Conservation (phyloP, 2,888 invertebrate genomes). For the Pocota personata region DNA sequence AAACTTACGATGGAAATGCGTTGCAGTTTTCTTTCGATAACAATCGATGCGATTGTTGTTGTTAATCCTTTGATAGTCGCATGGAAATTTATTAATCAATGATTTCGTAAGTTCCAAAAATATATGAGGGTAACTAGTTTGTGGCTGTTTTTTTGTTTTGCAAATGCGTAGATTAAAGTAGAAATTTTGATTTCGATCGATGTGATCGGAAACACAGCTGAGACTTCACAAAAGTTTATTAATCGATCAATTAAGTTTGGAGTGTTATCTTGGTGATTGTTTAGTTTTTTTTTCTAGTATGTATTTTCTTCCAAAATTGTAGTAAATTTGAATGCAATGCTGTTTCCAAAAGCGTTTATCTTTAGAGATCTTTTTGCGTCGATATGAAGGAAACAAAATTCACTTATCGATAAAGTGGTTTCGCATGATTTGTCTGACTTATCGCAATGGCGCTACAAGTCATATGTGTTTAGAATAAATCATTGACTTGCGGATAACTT, state of each 20-base stretch:
- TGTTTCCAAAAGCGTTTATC: not conserved
- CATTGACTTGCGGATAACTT: not conserved
- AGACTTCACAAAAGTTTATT: not conserved
- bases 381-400: not conserved
- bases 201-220: not conserved
- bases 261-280: not conserved
- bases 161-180: not conserved
- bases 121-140: not conserved
- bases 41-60: slow-evolving; percentile 33
- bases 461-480: not conserved
- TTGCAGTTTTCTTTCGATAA: slow-evolving; percentile 38
- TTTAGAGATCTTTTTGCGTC: not conserved
- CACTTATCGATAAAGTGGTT: not conserved
- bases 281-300: not conserved
- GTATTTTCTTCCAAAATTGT: not conserved
- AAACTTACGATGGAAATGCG: slow-evolving; percentile 33
- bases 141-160: not conserved
- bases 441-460: slow-evolving; percentile 18
- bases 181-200: not conserved
- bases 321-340: not conserved
- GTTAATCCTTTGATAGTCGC: not conserved
- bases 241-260: not conserved
- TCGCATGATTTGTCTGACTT: slow-evolving; percentile 4
- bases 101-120: slow-evolving; percentile 4
- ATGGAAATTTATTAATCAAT: slow-evolving; percentile 2